Evolutionary conservation across 2,113 vertebrate genomes (phyloP).

Genomic region (Miniopterus natalensis): DNA sequence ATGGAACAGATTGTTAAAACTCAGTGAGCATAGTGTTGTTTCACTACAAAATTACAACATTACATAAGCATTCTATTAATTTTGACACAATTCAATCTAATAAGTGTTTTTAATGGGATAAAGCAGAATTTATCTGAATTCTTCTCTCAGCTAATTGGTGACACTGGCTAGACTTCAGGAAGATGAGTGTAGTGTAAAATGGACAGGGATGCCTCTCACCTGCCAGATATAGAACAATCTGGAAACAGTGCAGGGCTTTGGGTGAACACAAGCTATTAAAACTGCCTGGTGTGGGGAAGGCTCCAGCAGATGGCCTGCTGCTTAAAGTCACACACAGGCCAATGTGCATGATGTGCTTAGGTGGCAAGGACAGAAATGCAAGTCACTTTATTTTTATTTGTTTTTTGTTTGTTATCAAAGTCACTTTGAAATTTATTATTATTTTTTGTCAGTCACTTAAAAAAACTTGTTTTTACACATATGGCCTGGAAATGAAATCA

Average conservation of each 20-base stretch:
- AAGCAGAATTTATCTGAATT: neutral
- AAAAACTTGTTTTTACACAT: neutral
- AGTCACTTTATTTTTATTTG: neutral
- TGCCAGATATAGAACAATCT: neutral
- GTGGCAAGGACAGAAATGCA: neutral
- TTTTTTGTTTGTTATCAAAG: neutral
- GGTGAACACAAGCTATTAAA: neutral
- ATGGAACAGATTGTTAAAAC: neutral
- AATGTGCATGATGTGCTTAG: neutral
- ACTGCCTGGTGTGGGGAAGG: neutral
- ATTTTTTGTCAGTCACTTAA: neutral
- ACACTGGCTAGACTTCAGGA: neutral
- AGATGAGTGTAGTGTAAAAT: neutral
- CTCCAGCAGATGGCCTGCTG: neutral
- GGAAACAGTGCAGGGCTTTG: neutral
- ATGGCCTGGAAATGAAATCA: neutral
- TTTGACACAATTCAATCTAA: neutral
- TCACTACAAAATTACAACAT: neutral
- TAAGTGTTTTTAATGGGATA: neutral
- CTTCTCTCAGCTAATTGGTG: neutral
- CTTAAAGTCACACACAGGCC: neutral
- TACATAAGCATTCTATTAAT: neutral
- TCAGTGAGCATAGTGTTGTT: neutral
- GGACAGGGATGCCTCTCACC: neutral
- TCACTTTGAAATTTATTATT: neutral